These are phyloP conservation scores for Parnassius apollo DNA, from an alignment of 2,888 invertebrate species.

Conservation along the genomic window DNA sequence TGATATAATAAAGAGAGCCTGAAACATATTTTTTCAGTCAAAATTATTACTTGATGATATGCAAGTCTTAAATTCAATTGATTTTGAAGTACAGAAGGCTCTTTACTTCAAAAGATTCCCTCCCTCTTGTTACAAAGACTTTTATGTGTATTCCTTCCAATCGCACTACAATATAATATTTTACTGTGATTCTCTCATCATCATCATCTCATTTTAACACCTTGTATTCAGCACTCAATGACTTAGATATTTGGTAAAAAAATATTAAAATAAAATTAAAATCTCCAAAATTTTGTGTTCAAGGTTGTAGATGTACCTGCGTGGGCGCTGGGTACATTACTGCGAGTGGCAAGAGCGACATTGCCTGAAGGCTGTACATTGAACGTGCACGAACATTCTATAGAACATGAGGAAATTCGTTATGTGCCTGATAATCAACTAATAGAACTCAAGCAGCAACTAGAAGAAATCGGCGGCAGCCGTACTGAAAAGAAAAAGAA, in stretches of 20 bases:
- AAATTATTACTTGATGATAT: not conserved
- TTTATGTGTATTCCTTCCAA: no score
- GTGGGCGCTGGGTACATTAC: slow-evolving; percentile 84
- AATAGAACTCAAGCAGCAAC: slow-evolving; percentile 86
- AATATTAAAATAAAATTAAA: not conserved
- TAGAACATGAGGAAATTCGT: slow-evolving; percentile 84
- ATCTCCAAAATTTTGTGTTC: slow-evolving; percentile 22
- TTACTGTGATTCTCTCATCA: no score
- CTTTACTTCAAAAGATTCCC: not conserved
- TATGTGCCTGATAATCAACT: slow-evolving; percentile 94
- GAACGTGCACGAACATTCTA: slow-evolving; percentile 84
- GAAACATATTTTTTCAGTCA: no score
- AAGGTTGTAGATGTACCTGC: slow-evolving; percentile 83
- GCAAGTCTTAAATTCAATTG: not conserved
- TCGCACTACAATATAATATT: no score
- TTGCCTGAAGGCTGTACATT: slow-evolving; percentile 90
- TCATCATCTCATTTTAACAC: no score
- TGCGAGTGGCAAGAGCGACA: slow-evolving; percentile 87
- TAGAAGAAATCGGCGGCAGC: slow-evolving; percentile 84
- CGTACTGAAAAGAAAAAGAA: slow-evolving; percentile 68
- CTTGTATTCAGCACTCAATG: no score
- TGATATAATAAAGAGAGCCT: no score
- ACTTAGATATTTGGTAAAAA: no score
- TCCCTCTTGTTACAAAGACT: not conserved
- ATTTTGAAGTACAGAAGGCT: not conserved